phyloP scores from a whole-genome alignment of 2,888 invertebrate species.

The Catocala fraxini region DNA sequence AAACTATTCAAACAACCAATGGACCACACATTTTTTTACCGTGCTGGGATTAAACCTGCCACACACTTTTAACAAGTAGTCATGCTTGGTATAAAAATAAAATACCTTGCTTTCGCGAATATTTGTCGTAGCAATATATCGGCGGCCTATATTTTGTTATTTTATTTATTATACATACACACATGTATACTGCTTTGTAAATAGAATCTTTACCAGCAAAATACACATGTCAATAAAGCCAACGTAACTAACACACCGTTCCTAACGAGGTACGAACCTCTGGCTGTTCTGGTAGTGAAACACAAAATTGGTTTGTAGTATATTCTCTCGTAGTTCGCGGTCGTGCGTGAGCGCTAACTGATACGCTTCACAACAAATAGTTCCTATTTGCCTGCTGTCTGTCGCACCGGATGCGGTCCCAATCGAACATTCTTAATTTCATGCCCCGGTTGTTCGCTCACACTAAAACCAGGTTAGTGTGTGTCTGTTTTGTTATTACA shows the following conservation, averaged over 20 bases:
- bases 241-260: too few species aligned
- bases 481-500: not conserved
- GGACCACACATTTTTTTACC: too few species aligned
- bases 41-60: too few species aligned
- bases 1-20: too few species aligned
- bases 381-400: slow-evolving; percentile 76
- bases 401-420: slow-evolving; percentile 59
- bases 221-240: not conserved
- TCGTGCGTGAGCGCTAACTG: slow-evolving; percentile 56
- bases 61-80: too few species aligned
- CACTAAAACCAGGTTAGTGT: slow-evolving; percentile 28
- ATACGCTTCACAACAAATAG: slow-evolving; percentile 71
- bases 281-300: not conserved
- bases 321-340: slow-evolving; percentile 17
- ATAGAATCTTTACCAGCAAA: too few species aligned
- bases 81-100: too few species aligned
- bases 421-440: slow-evolving; percentile 80
- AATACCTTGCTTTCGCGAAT: too few species aligned
- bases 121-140: too few species aligned
- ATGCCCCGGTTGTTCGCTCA: slow-evolving; percentile 71
- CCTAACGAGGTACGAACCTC: not conserved
- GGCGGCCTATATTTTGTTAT: too few species aligned
- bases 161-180: too few species aligned
- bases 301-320: slow-evolving; percentile 41
- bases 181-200: too few species aligned